These are phyloP conservation scores for Baryphthengus martii DNA, from an alignment of 2,113 vertebrate species.

Conservation along the genomic window DNA sequence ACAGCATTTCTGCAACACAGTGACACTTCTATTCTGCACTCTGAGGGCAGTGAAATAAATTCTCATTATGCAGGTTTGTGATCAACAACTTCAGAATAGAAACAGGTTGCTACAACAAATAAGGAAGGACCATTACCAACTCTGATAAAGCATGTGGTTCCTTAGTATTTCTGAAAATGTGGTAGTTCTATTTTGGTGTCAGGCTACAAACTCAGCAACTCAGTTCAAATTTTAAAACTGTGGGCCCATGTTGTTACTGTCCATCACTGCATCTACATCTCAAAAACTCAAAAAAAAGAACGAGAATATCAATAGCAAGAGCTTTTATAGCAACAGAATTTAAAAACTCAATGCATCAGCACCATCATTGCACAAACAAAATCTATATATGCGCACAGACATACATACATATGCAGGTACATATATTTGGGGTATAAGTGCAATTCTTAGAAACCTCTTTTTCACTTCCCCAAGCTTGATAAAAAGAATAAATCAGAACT, in stretches of 20 bases:
- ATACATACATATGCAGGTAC: no score
- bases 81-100: background rate
- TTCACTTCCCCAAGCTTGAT: background rate
- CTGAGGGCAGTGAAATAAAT: background rate
- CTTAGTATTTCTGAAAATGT: background rate
- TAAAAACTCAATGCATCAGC: background rate
- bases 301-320: background rate
- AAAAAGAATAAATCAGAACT: background rate
- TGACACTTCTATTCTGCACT: background rate
- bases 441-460: background rate
- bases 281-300: background rate
- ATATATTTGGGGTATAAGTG: background rate
- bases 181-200: background rate
- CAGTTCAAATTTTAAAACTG: background rate
- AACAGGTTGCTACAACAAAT: background rate
- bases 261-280: background rate
- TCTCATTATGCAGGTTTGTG: background rate
- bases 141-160: background rate
- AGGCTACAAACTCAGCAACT: background rate
- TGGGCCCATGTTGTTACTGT: background rate
- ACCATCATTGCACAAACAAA: background rate
- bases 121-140: background rate
- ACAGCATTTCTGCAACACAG: background rate
- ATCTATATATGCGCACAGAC: fast-evolving
- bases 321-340: background rate